Evolutionary conservation across 2,113 vertebrate genomes (phyloP).

Genomic region (Siphamia tubifer): DNA sequence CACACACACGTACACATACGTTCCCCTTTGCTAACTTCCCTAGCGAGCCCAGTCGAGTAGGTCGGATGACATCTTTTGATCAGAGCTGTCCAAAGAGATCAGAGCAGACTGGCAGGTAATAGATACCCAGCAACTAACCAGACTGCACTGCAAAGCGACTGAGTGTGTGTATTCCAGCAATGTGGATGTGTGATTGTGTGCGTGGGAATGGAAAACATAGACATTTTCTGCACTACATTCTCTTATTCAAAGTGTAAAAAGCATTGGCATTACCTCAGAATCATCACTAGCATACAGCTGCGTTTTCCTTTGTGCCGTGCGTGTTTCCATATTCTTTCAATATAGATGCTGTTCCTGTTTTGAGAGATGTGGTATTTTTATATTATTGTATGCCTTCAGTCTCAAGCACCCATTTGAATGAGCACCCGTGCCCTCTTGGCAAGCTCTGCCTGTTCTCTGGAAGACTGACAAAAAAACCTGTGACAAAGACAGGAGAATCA

Average conservation of each 20-base stretch:
- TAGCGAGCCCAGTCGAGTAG: conserved; percentile 86
- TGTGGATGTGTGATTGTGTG: conserved; percentile 39
- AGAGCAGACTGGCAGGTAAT: conserved; percentile 99
- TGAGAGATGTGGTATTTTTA: background rate
- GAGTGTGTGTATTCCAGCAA: conserved; percentile 75
- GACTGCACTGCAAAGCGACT: conserved; percentile 58
- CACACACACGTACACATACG: conserved; percentile 16
- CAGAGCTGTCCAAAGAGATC: conserved; percentile 99
- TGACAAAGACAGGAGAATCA: conserved; percentile 5
- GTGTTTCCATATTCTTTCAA: background rate
- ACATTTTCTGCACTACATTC: background rate
- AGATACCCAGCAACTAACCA: conserved; percentile 93
- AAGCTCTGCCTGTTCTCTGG: conserved; percentile 65
- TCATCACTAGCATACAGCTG: background rate
- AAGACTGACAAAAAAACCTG: conserved; percentile 29
- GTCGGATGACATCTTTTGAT: conserved; percentile 99
- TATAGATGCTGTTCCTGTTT: background rate
- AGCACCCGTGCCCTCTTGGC: conserved; percentile 55
- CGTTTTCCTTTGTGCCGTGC: background rate
- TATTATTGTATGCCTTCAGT: conserved; percentile 6
- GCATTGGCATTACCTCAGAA: background rate
- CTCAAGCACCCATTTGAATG: conserved; percentile 1
- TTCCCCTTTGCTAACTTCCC: conserved; percentile 56
- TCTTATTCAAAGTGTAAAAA: background rate
- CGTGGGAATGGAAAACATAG: conserved; percentile 71